Evolutionary conservation across 1,140 invertebrate genomes (phyloP).

Genomic region (Medauroidea extradentata): DNA sequence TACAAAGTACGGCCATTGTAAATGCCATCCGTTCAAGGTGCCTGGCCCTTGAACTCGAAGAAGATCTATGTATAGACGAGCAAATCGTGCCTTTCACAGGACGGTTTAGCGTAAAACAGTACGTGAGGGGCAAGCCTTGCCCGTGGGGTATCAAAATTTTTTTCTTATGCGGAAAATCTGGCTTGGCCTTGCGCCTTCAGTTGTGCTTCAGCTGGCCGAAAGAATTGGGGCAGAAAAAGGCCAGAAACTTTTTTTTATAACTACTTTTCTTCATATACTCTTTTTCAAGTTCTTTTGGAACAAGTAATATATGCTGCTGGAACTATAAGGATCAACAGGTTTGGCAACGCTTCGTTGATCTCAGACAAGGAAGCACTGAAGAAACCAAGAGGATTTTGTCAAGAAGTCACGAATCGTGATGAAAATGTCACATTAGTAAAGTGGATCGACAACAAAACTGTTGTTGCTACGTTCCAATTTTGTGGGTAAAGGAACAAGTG

Average conservation of each 20-base stretch:
- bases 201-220: constrained; percentile 8
- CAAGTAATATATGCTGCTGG: constrained; percentile 14
- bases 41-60: constrained; percentile 12
- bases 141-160: constrained; percentile 25
- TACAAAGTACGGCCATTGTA: constrained; percentile 10
- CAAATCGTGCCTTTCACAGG: constrained; percentile 34
- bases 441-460: constrained; percentile 19
- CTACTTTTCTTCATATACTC: constrained; percentile 16
- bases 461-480: constrained; percentile 16
- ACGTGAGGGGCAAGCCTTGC: constrained; percentile 9
- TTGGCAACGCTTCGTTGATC: constrained; percentile 13
- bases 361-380: constrained; percentile 17
- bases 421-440: constrained; percentile 13
- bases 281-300: background rate
- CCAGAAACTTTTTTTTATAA: constrained; percentile 20
- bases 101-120: constrained; percentile 13
- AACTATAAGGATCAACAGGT: constrained; percentile 18
- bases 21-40: constrained; percentile 4
- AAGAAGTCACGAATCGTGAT: constrained; percentile 11
- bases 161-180: constrained; percentile 24
- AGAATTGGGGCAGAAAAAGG: background rate
- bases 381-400: constrained; percentile 13
- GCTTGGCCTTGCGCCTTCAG: constrained; percentile 13
- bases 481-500: constrained; percentile 13
- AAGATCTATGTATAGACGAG: constrained; percentile 26